Conservation (phyloP, 37 sponge, comb jelly and placozoan genomes). For the Spongia lamella region DNA sequence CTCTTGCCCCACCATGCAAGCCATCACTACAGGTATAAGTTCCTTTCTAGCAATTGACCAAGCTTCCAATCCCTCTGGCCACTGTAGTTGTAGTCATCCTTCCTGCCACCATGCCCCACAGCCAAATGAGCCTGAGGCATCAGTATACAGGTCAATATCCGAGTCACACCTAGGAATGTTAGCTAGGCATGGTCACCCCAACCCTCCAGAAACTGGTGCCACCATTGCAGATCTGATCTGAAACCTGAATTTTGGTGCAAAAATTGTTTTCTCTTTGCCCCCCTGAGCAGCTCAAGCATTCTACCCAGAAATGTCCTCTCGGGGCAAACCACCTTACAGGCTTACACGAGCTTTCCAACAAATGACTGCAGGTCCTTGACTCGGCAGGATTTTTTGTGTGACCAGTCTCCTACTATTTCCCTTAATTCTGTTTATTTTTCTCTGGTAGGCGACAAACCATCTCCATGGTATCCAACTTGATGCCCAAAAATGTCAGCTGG, state of each 20-base stretch:
- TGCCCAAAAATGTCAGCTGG: conserved; percentile 26
- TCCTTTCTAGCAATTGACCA: no score
- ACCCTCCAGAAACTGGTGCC: conserved; percentile 14
- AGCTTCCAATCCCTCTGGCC: background rate
- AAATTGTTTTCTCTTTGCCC: conserved; percentile 25
- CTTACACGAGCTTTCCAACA: conserved; percentile 33
- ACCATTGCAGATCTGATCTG: conserved; percentile 46
- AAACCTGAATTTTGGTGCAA: conserved; percentile 29
- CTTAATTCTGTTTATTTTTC: conserved; percentile 27
- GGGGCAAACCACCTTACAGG: conserved; percentile 32
- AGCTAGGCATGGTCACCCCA: conserved; percentile 42
- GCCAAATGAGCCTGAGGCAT: conserved; percentile 64
- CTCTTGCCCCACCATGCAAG: no score
- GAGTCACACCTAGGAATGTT: background rate
- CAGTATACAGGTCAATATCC: conserved; percentile 11
- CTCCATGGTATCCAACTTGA: conserved; percentile 29
- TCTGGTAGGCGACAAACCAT: conserved; percentile 34
- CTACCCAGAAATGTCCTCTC: conserved; percentile 40
- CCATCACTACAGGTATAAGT: no score
- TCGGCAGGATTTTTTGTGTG: background rate
- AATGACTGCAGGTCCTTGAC: conserved; percentile 25
- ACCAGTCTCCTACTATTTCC: conserved; percentile 5
- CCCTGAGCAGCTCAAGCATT: conserved; percentile 5
- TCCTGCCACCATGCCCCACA: conserved; percentile 37
- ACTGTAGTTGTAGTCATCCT: conserved; percentile 42